Base-by-base conservation (phyloP, 2,797 vertebrate genomes). In the Bucorvus abyssinicus region DNA sequence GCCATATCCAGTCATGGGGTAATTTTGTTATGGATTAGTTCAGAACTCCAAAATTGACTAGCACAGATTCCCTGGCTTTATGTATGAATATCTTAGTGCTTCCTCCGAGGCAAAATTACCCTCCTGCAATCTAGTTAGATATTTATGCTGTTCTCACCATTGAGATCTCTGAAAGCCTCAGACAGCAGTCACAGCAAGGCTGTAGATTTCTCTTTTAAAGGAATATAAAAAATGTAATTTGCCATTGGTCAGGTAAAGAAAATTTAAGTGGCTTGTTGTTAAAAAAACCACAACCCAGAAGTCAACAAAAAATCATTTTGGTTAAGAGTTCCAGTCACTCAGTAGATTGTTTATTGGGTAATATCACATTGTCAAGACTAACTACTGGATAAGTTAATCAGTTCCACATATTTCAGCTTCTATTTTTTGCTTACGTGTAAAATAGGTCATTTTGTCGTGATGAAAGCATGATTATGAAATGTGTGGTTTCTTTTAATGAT, bases 391-490 rank as follows among this genome's bases (percentile, higher is more conserved):
- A 90, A 89, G 67, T 88, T 49, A 67, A 85, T 92, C 2, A 71
- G 84, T 89, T 80, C 76, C 59, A 70, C 95, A 47, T 65, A 93
- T 89, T 97, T 96, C 94, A 56, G 36, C 80, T 57, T 93, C 71
- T 65, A 22, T 69, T 96, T 89, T 16, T 82, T 79, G 47, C 47
- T 61, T 50, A 75, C 60, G 22, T 79, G 44, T 52, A 76, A 82
- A 86, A 45, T 44, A 82, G 45, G 14, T 57, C 52, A 40, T 60
- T 55, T 18, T 47, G 86, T 64, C 56, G n/a, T 53, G 89, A 84
- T 70, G 47, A 90, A 87, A 86, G 19, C 36, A 64, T 53, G 53
- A 36, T 84, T 92, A 84, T 57, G 67, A 89, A 92, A 79, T 19
- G n/a, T 44, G 53, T 87, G 19, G 34, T 85, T 94, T 90, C 20